A percentile compares a stretch with the other conserved stretches of the same genome.
phyloP scores from a whole-genome alignment of 2,113 vertebrate genomes.

The Podilymbus podiceps region DNA sequence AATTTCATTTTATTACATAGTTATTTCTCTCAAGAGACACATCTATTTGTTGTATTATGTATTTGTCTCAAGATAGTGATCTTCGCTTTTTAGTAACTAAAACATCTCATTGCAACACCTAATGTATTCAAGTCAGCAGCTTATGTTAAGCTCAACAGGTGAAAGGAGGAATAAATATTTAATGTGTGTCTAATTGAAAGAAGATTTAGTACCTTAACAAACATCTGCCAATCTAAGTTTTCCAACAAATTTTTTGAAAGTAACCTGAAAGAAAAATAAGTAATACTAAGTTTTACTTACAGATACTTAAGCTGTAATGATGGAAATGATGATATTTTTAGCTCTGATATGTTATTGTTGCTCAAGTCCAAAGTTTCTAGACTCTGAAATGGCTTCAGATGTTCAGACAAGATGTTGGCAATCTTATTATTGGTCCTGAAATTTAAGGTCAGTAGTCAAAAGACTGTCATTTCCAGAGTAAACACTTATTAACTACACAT shows the following conservation, averaged over 20 bases:
- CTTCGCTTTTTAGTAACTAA: neutral
- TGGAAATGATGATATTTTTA: slow-evolving; percentile 84
- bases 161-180: neutral
- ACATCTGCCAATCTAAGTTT: neutral
- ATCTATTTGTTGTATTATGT: neutral
- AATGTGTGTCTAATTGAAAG: neutral
- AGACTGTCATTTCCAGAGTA: neutral
- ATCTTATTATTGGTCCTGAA: slow-evolving; percentile 93
- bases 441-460: slow-evolving; percentile 43
- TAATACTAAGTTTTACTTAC: slow-evolving; percentile 75
- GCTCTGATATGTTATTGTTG: slow-evolving; percentile 86
- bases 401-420: slow-evolving; percentile 76
- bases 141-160: neutral
- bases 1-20: neutral
- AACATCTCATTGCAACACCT: neutral
- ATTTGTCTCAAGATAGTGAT: neutral
- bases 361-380: slow-evolving; percentile 94
- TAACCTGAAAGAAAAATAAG: neutral
- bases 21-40: neutral
- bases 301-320: slow-evolving; percentile 85
- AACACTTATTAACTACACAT: neutral
- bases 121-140: neutral
- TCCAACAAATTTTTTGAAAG: neutral
- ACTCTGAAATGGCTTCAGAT: slow-evolving; percentile 78
- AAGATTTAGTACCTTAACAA: neutral